Conservation (phyloP, 2,797 vertebrate species). For the Amblyraja radiata region DNA sequence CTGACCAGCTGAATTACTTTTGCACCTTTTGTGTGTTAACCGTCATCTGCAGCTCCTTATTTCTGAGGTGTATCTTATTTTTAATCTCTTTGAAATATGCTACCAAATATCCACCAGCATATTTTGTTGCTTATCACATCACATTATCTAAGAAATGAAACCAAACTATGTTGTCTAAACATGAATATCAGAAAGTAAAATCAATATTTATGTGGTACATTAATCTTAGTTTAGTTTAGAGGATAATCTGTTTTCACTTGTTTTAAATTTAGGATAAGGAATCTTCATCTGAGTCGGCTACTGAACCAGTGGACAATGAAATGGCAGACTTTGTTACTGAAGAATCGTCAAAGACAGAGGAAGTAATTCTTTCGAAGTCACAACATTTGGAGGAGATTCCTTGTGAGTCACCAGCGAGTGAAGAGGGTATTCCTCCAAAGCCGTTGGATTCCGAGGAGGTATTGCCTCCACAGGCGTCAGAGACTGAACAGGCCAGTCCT, state of each 20-base stretch:
- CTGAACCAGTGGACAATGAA: constrained; percentile 62
- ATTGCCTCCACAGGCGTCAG: background rate
- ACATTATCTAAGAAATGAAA: background rate
- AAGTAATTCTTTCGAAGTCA: constrained; percentile 43
- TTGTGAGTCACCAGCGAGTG: background rate
- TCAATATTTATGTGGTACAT: background rate
- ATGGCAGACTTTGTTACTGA: constrained; percentile 51
- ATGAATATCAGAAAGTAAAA: background rate
- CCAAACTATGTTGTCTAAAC: background rate
- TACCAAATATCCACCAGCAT: background rate
- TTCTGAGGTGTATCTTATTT: too few relatives aligned
- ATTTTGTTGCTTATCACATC: background rate
- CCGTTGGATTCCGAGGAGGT: constrained; percentile 47
- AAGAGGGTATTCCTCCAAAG: constrained; percentile 49
- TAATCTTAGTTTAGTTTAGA: too few relatives aligned
- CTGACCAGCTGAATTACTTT: too few relatives aligned
- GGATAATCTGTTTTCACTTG: background rate
- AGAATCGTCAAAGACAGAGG: constrained; percentile 46
- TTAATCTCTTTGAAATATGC: background rate
- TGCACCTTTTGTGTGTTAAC: too few relatives aligned
- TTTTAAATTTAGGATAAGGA: constrained; percentile 27
- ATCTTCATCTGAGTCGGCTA: background rate
- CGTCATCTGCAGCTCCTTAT: too few relatives aligned
- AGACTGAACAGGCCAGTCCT: constrained; percentile 47
- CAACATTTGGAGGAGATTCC: constrained; percentile 43